Conservation (phyloP, 2,113 vertebrate species). For the Neogale vison region DNA sequence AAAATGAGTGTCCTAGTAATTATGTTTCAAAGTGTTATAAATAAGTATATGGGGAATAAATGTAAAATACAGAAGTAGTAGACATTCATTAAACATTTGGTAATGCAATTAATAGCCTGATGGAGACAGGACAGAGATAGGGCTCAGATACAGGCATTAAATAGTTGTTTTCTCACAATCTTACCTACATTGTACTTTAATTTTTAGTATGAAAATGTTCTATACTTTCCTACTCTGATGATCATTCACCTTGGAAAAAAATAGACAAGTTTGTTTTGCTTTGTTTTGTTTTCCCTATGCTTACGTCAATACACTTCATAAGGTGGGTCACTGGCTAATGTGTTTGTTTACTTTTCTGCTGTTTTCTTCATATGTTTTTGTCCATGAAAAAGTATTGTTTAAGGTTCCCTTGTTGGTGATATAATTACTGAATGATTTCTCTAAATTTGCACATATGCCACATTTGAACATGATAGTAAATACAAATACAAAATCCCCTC, state of each 20-base stretch:
- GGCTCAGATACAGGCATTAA: not conserved
- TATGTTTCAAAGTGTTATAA: not conserved
- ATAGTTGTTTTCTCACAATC: not conserved
- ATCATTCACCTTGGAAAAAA: not conserved
- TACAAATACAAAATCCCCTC: not conserved
- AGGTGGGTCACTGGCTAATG: not conserved
- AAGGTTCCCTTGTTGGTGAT: not conserved
- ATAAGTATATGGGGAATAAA: not conserved
- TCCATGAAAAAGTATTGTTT: not conserved
- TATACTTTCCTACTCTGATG: not conserved
- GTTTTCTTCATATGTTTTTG: not conserved
- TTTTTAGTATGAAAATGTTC: not conserved
- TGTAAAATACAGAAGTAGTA: not conserved
- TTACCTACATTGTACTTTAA: not conserved
- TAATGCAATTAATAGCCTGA: not conserved
- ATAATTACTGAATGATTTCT: not conserved
- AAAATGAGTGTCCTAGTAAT: not conserved
- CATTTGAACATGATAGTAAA: not conserved
- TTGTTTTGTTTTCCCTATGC: not conserved
- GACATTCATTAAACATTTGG: not conserved
- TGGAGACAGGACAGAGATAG: not conserved
- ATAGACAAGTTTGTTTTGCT: not conserved
- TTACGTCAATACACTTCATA: not conserved
- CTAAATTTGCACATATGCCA: not conserved
- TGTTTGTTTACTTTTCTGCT: not conserved